Percentiles rank a stretch among this genome's conserved stretches.
phyloP scores from a whole-genome alignment of 2,797 vertebrate genomes.

The Eulemur coronatus region DNA sequence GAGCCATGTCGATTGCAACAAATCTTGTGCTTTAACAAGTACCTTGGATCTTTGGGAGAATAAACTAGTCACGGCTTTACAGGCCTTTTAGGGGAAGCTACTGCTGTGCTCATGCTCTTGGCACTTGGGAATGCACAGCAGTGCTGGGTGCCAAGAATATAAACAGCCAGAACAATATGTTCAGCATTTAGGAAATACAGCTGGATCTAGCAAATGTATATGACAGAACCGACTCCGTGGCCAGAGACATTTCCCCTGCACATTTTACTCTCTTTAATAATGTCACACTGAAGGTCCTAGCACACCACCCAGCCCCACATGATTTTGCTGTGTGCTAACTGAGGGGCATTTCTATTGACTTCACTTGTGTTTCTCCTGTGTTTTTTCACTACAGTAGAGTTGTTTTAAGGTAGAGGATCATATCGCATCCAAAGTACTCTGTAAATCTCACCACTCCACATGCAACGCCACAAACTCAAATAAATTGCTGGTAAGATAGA shows the following conservation, averaged over 20 bases:
- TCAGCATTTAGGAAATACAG: slow-evolving; percentile 63
- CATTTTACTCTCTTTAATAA: background rate
- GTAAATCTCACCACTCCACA: background rate
- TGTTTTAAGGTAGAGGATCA: background rate
- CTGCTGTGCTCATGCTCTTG: slow-evolving; percentile 6
- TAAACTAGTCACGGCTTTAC: slow-evolving; percentile 44
- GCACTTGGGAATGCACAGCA: background rate
- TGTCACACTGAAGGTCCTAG: background rate
- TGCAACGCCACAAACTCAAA: background rate
- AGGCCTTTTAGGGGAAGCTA: slow-evolving; percentile 71
- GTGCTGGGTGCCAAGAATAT: slow-evolving; percentile 61
- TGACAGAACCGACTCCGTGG: background rate
- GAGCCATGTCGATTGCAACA: slow-evolving; percentile 46
- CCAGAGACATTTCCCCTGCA: slow-evolving; percentile 51
- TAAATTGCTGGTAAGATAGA: background rate
- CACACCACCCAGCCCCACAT: background rate
- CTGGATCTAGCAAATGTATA: slow-evolving; percentile 51
- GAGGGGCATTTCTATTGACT: background rate
- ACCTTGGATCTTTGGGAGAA: slow-evolving; percentile 34
- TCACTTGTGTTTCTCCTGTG: background rate
- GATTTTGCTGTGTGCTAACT: background rate
- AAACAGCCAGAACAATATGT: slow-evolving; percentile 67
- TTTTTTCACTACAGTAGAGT: background rate
- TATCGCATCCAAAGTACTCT: background rate
- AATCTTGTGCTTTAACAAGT: slow-evolving; percentile 40